Evolutionary conservation across 2,113 vertebrate genomes (phyloP).

Genomic region (Pseudopipra pipra): DNA sequence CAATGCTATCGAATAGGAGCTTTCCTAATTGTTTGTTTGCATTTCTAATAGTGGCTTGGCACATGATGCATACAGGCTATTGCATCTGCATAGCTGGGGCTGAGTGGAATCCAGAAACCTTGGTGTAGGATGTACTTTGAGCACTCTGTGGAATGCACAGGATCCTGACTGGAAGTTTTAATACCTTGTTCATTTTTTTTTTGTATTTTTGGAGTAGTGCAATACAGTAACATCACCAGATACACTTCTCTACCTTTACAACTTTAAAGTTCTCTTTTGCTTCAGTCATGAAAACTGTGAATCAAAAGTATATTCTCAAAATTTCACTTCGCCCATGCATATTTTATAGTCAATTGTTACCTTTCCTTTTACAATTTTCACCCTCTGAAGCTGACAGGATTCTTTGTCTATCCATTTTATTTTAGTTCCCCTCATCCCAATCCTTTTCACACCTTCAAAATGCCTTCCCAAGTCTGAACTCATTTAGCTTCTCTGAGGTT

Average conservation of each 20-base stretch:
- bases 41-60: not conserved
- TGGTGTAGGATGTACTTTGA: not conserved
- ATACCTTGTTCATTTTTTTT: not conserved
- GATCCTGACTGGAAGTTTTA: not conserved
- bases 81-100: not conserved
- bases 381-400: not conserved
- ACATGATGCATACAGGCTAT: too few species aligned
- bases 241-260: not conserved
- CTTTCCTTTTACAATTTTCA: not conserved
- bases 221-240: not conserved
- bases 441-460: not conserved
- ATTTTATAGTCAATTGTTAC: not conserved
- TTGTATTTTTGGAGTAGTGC: not conserved
- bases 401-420: not conserved
- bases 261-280: not conserved
- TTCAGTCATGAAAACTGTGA: not conserved
- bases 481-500: slow-evolving; percentile 28
- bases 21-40: not conserved
- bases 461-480: slow-evolving; percentile 8
- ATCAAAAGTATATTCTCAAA: not conserved
- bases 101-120: not conserved
- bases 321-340: not conserved
- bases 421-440: not conserved
- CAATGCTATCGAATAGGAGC: not conserved
- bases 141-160: not conserved